A percentile compares a stretch with the other conserved stretches of the same genome.
phyloP scores from a whole-genome alignment of 2,888 invertebrate species.

The Embidobia sp. region DNA sequence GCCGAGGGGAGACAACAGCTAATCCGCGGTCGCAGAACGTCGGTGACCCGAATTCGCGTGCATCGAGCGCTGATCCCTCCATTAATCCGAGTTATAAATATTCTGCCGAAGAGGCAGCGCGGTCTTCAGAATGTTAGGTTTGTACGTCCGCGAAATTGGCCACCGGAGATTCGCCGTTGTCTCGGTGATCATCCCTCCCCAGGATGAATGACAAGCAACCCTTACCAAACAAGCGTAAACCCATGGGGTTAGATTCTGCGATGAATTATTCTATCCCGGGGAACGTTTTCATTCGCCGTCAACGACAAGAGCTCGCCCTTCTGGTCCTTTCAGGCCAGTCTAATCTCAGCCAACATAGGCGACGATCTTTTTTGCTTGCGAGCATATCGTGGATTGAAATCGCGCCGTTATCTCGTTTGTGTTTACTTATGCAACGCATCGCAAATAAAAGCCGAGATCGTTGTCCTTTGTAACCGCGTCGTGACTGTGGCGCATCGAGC shows the following conservation, averaged over 20 bases:
- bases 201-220: conserved; percentile 36
- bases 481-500: conserved; percentile 57
- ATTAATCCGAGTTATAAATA: conserved; percentile 39
- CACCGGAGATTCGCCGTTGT: conserved; percentile 59
- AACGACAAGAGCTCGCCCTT: conserved; percentile 59
- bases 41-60: conserved; percentile 58
- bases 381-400: conserved; percentile 58
- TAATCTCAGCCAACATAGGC: conserved; percentile 65
- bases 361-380: conserved; percentile 44
- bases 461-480: conserved; percentile 53
- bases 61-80: conserved; percentile 1
- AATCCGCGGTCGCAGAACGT: conserved; percentile 44
- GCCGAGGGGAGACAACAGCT: conserved; percentile 41
- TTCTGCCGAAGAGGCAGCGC: too few species aligned
- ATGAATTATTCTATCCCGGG: conserved; percentile 77
- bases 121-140: not conserved
- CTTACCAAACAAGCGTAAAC: conserved; percentile 72
- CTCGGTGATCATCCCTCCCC: conserved; percentile 49
- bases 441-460: conserved; percentile 43
- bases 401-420: conserved; percentile 24
- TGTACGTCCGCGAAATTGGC: conserved; percentile 41
- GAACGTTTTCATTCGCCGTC: conserved; percentile 76
- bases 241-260: conserved; percentile 69
- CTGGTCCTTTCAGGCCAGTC: conserved; percentile 67
- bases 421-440: conserved; percentile 60